These are phyloP conservation scores for Acrocyrtus sp. DNA, from an alignment of 2,888 invertebrate genomes.

Conservation along the genomic window DNA sequence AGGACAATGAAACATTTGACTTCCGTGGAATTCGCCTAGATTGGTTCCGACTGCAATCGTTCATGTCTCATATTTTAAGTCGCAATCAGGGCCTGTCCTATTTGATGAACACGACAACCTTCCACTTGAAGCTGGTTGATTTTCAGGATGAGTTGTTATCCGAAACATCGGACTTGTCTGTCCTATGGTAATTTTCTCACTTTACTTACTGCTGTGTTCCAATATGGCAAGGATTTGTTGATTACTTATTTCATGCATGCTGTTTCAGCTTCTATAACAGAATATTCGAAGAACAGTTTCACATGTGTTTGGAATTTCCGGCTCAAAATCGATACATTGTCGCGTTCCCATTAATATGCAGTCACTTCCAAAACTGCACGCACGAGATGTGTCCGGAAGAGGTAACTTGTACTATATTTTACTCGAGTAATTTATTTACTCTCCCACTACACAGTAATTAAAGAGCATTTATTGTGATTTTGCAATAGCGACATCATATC, in stretches of 20 bases:
- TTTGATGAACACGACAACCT: slow-evolving; percentile 93
- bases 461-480: slow-evolving; percentile 19
- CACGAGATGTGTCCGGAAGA: slow-evolving; percentile 99
- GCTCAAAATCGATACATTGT: slow-evolving; percentile 98
- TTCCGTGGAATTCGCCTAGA: slow-evolving; percentile 94
- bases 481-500: slow-evolving; percentile 84
- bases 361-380: slow-evolving; percentile 97
- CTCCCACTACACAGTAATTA: not conserved
- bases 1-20: slow-evolving; percentile 95
- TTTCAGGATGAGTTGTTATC: slow-evolving; percentile 95
- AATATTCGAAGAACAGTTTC: slow-evolving; percentile 97
- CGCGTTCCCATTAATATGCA: slow-evolving; percentile 96
- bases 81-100: slow-evolving; percentile 77
- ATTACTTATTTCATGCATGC: no score
- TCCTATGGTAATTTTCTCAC: slow-evolving; percentile 88
- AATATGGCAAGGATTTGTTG: slow-evolving; percentile 2
- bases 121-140: slow-evolving; percentile 98
- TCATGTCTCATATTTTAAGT: slow-evolving; percentile 78
- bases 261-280: slow-evolving; percentile 86
- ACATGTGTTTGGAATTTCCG: slow-evolving; percentile 98
- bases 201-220: no score
- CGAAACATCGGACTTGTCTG: slow-evolving; percentile 96
- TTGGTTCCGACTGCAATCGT: slow-evolving; percentile 97
- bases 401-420: slow-evolving; percentile 65
- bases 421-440: not conserved